Percentiles rank a stretch among this genome's conserved stretches.
These are phyloP conservation scores for Tragulus kanchil DNA, from an alignment of 2,113 vertebrate species.

Conservation along the genomic window DNA sequence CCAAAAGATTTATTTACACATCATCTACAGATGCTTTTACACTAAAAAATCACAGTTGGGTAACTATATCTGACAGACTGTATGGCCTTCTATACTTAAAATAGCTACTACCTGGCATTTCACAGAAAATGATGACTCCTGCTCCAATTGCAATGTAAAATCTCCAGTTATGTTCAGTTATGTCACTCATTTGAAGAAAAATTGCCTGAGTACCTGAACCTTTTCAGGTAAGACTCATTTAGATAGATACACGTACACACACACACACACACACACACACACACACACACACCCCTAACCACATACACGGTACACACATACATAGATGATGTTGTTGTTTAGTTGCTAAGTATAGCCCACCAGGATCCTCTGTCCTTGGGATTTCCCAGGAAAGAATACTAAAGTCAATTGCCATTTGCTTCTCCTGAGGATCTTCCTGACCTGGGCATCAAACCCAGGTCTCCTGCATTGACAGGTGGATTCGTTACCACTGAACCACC, in stretches of 20 bases:
- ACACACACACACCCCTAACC: neutral
- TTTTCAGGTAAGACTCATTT: neutral
- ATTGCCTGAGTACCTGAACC: neutral
- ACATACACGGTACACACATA: neutral
- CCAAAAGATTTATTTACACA: neutral
- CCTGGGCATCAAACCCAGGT: neutral
- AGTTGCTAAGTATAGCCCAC: neutral
- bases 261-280: neutral
- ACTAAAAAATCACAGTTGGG: neutral
- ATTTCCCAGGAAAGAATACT: neutral
- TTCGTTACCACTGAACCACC: neutral
- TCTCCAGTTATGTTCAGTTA: neutral
- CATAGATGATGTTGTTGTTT: neutral
- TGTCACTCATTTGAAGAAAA: neutral
- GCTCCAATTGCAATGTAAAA: neutral
- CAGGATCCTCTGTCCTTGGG: neutral
- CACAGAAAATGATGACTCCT: neutral
- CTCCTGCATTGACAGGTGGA: neutral
- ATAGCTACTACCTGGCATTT: neutral
- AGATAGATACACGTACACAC: neutral
- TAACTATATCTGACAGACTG: neutral
- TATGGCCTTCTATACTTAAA: neutral
- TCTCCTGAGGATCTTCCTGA: neutral
- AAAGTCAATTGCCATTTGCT: neutral
- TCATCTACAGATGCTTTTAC: neutral